Evolutionary conservation across 92 coral and sea anemone species (phyloP).

Genomic region (Porites evermanni): DNA sequence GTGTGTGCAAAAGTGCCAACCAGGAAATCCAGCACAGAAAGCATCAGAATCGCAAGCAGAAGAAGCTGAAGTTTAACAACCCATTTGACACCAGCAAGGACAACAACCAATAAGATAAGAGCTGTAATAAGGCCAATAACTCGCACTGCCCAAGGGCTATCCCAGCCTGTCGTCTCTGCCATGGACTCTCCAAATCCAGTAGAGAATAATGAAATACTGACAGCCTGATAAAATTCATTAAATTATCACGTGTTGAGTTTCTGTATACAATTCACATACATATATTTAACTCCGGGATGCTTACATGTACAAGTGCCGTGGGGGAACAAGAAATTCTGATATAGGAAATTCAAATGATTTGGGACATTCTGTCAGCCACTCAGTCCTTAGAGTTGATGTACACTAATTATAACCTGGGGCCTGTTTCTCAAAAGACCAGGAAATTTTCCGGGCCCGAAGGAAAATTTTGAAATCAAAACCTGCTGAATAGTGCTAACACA

Average conservation of each 20-base stretch:
- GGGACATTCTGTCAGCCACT: too few relatives aligned
- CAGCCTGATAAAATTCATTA: slow-evolving; percentile 70
- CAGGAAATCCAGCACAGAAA: slow-evolving; percentile 95
- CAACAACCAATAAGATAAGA: slow-evolving; percentile 79
- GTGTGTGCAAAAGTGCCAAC: slow-evolving; percentile 99
- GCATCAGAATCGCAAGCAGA: slow-evolving; percentile 87
- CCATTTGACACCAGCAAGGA: slow-evolving; percentile 99
- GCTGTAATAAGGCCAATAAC: slow-evolving; percentile 93
- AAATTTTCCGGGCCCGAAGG: too few relatives aligned
- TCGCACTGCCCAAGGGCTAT: slow-evolving; percentile 95
- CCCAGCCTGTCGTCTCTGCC: slow-evolving; percentile 98
- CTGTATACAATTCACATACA: not conserved
- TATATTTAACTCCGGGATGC: not conserved
- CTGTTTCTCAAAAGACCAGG: too few relatives aligned
- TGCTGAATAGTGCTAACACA: too few relatives aligned
- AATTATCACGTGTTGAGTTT: not conserved
- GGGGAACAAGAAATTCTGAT: too few relatives aligned
- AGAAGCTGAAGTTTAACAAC: slow-evolving; percentile 95
- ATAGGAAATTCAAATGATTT: too few relatives aligned
- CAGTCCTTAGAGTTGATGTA: too few relatives aligned
- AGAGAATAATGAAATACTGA: slow-evolving; percentile 93
- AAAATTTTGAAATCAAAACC: too few relatives aligned
- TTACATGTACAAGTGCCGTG: too few relatives aligned
- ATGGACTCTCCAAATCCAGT: slow-evolving; percentile 99
- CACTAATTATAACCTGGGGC: too few relatives aligned